Conservation (phyloP, 2,113 vertebrate species). For the Pelusios castaneus region DNA sequence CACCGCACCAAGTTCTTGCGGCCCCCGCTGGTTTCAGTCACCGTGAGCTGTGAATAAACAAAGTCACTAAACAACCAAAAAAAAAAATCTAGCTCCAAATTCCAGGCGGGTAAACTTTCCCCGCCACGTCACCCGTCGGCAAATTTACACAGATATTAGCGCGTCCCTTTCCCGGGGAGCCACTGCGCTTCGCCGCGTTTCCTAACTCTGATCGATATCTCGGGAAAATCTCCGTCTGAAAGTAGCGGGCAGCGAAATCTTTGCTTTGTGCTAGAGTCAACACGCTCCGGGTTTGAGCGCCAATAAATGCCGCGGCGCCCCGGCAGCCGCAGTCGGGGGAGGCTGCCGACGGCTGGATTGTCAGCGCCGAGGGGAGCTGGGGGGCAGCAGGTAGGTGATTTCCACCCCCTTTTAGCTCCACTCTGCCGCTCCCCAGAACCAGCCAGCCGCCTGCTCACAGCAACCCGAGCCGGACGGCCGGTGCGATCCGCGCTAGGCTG, state of each 20-base stretch:
- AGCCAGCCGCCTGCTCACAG: not conserved
- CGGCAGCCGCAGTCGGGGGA: slow-evolving; percentile 83
- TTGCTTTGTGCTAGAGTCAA: slow-evolving; percentile 99
- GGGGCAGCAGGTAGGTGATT: slow-evolving; percentile 86
- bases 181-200: slow-evolving; percentile 96
- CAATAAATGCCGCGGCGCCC: slow-evolving; percentile 95
- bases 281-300: slow-evolving; percentile 93
- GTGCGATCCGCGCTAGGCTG: not conserved
- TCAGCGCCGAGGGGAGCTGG: slow-evolving; percentile 67
- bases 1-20: slow-evolving; percentile 64
- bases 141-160: slow-evolving; percentile 98
- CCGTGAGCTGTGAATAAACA: slow-evolving; percentile 93
- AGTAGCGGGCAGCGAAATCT: slow-evolving; percentile 98
- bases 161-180: slow-evolving; percentile 82
- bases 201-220: slow-evolving; percentile 99
- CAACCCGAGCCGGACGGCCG: not conserved
- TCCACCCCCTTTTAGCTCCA: not conserved
- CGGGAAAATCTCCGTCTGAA: slow-evolving; percentile 99
- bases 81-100: slow-evolving; percentile 85
- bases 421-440: not conserved
- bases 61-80: slow-evolving; percentile 91
- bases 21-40: slow-evolving; percentile 84
- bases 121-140: slow-evolving; percentile 88
- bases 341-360: slow-evolving; percentile 76
- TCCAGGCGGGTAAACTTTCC: slow-evolving; percentile 94